These are phyloP conservation scores for Epizoanthus scotinus DNA, from an alignment of 92 coral and sea anemone genomes.

Conservation along the genomic window DNA sequence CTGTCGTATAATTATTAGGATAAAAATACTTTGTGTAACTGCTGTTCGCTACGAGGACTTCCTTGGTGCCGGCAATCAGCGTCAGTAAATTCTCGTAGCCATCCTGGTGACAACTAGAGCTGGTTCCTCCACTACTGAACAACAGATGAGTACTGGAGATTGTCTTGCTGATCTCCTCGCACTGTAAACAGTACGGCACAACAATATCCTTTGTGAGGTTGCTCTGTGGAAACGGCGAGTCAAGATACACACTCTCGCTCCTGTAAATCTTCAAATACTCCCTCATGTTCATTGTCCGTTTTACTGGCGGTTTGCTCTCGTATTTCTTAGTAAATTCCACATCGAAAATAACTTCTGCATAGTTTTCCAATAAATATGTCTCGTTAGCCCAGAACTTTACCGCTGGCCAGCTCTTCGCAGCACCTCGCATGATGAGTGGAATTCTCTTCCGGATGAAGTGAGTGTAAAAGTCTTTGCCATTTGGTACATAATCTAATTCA, in stretches of 20 bases:
- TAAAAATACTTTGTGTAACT: conserved; percentile 57
- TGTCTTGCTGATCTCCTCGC: conserved; percentile 68
- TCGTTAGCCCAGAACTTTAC: conserved; percentile 83
- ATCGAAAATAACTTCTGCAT: conserved; percentile 80
- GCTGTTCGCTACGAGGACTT: conserved; percentile 73
- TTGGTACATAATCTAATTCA: conserved; percentile 78
- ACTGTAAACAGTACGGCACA: conserved; percentile 87
- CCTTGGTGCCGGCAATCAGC: conserved; percentile 86
- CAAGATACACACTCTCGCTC: conserved; percentile 79
- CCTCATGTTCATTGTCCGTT: conserved; percentile 81
- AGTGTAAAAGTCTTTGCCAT: conserved; percentile 88
- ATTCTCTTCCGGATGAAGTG: conserved; percentile 79
- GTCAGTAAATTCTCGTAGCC: conserved; percentile 89
- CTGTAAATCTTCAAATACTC: conserved; percentile 81
- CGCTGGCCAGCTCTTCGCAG: conserved; percentile 84
- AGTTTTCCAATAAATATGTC: conserved; percentile 75
- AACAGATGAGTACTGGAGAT: conserved; percentile 80
- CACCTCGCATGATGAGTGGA: conserved; percentile 86
- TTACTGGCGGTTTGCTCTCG: conserved; percentile 77
- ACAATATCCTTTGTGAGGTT: conserved; percentile 75
- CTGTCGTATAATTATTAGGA: conserved; percentile 65
- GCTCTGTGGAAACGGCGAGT: conserved; percentile 90
- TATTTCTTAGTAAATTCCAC: conserved; percentile 88
- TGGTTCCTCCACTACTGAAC: conserved; percentile 91
- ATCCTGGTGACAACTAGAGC: conserved; percentile 88